Percentiles rank a stretch among this genome's conserved stretches.
Conservation (phyloP, 2,888 invertebrate species). For the Zeuzera pyrina region DNA sequence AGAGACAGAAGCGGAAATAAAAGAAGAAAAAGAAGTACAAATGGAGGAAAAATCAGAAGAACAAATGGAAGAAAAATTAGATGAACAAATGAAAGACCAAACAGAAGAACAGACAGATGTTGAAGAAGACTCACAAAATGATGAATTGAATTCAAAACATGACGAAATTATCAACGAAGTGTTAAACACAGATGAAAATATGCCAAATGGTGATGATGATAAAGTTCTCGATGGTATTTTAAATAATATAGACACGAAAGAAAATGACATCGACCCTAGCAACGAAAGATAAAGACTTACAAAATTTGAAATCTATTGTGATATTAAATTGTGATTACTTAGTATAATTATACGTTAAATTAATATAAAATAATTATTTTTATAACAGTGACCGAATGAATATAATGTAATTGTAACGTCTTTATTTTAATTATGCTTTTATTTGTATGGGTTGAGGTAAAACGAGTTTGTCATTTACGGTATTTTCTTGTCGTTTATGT, state of each 20-base stretch:
- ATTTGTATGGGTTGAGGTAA: too few species aligned
- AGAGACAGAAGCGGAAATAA: constrained; percentile 1
- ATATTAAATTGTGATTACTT: constrained; percentile 5
- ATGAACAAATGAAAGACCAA: constrained; percentile 1
- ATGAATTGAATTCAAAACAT: constrained; percentile 7
- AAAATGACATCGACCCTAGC: constrained; percentile 5
- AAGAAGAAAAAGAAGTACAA: constrained; percentile 2
- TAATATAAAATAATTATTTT: too few species aligned
- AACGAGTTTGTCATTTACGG: too few species aligned
- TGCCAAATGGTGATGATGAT: constrained; percentile 29
- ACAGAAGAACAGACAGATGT: not conserved
- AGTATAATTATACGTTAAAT: too few species aligned
- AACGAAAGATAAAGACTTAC: constrained; percentile 1
- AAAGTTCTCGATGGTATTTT: constrained; percentile 29
- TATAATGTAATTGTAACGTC: too few species aligned
- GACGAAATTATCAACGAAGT: constrained; percentile 21
- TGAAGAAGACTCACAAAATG: constrained; percentile 1
- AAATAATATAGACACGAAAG: constrained; percentile 21
- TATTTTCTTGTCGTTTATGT: too few species aligned
- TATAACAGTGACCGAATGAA: too few species aligned
- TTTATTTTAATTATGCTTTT: too few species aligned
- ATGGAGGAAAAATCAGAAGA: constrained; percentile 1
- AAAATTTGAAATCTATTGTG: constrained; percentile 2
- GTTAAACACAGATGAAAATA: constrained; percentile 16
- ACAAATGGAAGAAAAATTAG: not conserved